These are phyloP conservation scores for Lysiphlebus fabarum DNA, from an alignment of 1,140 invertebrate genomes.

Conservation along the genomic window DNA sequence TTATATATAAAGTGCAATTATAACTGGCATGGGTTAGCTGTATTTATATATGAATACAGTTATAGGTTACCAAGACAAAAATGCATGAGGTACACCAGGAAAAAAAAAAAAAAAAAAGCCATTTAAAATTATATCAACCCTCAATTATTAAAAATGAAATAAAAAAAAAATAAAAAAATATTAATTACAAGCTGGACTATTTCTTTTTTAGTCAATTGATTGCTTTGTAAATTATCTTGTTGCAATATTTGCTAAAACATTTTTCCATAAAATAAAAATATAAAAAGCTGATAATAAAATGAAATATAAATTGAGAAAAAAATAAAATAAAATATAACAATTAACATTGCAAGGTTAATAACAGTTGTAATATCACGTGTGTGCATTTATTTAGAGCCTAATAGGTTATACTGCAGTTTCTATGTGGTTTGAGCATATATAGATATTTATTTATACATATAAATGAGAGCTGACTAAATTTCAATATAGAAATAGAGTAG, in stretches of 20 bases:
- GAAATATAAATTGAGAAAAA: too few relatives aligned
- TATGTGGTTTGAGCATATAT: slow-evolving; percentile 12
- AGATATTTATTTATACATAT: background rate
- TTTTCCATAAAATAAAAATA: slow-evolving; percentile 18
- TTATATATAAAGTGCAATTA: slow-evolving; percentile 29
- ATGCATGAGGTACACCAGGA: too few relatives aligned
- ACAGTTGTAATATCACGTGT: slow-evolving; percentile 37
- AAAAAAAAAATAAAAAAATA: too few relatives aligned
- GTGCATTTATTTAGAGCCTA: slow-evolving; percentile 31
- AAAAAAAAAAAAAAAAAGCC: too few relatives aligned
- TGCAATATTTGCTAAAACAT: background rate
- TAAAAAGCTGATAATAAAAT: slow-evolving; percentile 18
- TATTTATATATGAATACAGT: background rate
- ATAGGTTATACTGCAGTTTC: slow-evolving; percentile 11
- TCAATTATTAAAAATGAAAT: too few relatives aligned
- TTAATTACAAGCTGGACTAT: too few relatives aligned
- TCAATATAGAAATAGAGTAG: slow-evolving; percentile 18
- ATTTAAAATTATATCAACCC: too few relatives aligned
- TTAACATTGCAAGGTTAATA: slow-evolving; percentile 40
- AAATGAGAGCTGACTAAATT: slow-evolving; percentile 1
- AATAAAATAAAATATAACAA: slow-evolving; percentile 35
- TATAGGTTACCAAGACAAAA: too few relatives aligned
- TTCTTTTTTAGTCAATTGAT: too few relatives aligned
- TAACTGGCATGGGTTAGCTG: slow-evolving; percentile 17
- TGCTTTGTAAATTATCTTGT: too few relatives aligned